Evolutionary conservation across 2,888 invertebrate genomes (phyloP).

Genomic region (Cacoxenus indagator): DNA sequence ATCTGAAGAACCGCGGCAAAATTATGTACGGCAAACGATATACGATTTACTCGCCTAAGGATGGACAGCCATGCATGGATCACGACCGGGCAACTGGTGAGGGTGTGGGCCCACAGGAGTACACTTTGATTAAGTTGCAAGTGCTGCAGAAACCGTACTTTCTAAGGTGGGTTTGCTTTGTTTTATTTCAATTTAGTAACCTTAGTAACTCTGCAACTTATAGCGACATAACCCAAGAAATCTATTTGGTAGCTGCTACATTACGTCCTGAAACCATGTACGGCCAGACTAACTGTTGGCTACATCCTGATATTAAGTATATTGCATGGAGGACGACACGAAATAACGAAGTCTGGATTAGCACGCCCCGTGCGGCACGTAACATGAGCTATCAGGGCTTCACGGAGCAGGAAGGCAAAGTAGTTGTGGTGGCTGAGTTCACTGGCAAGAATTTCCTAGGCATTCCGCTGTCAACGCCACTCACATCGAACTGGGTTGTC

Average conservation of each 20-base stretch:
- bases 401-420: constrained; percentile 83
- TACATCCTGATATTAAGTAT: constrained; percentile 95
- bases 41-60: constrained; percentile 95
- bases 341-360: constrained; percentile 85
- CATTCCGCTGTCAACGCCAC: constrained; percentile 84
- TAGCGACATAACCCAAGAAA: constrained; percentile 56
- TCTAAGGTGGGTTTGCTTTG: constrained; percentile 74
- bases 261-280: constrained; percentile 99
- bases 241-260: constrained; percentile 91
- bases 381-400: constrained; percentile 98
- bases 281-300: constrained; percentile 99
- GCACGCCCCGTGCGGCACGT: constrained; percentile 88
- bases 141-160: constrained; percentile 74
- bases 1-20: constrained; percentile 87
- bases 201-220: not conserved
- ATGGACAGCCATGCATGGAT: constrained; percentile 99
- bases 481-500: constrained; percentile 85
- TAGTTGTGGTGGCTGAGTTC: constrained; percentile 79
- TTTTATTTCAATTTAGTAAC: not conserved
- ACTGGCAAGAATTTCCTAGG: constrained; percentile 86
- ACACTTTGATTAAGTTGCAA: constrained; percentile 95
- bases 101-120: constrained; percentile 98
- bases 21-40: constrained; percentile 97
- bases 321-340: constrained; percentile 84
- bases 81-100: constrained; percentile 97